A percentile compares a stretch with the other conserved stretches of the same genome.
Evolutionary conservation across 2,797 vertebrate species (phyloP).

Genomic region (Alauda arvensis): DNA sequence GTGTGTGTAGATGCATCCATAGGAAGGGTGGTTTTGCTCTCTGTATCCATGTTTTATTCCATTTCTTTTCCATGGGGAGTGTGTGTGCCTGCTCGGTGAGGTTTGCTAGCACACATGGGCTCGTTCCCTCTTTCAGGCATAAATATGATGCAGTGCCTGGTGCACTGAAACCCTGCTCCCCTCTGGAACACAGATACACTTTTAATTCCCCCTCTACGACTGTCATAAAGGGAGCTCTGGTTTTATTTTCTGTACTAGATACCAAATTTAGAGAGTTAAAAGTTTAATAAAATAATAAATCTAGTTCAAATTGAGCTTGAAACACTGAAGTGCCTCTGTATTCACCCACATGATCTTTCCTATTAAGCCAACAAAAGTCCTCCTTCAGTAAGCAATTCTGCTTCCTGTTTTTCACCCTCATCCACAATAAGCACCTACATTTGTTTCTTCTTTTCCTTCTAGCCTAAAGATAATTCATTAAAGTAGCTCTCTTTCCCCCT

Average conservation of each 20-base stretch:
- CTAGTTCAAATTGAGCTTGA: constrained; percentile 5
- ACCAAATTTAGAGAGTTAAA: constrained; percentile 4
- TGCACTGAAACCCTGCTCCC: neutral
- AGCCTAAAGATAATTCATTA: constrained; percentile 79
- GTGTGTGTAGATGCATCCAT: neutral
- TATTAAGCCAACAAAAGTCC: constrained; percentile 20
- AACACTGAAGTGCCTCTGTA: neutral
- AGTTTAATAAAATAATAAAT: constrained; percentile 35
- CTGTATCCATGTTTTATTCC: neutral
- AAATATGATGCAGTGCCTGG: neutral
- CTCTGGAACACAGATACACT: neutral
- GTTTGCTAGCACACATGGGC: neutral
- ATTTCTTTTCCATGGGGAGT: neutral
- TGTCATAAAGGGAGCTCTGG: neutral
- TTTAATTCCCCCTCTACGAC: neutral
- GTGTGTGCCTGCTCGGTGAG: neutral
- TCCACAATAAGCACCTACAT: constrained; percentile 55
- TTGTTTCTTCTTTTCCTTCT: constrained; percentile 66
- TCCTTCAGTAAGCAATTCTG: constrained; percentile 54
- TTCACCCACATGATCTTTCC: constrained; percentile 2
- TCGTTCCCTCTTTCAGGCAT: neutral
- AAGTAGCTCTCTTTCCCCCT: constrained; percentile 59
- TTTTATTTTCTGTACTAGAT: constrained; percentile 23
- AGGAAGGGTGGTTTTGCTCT: neutral
- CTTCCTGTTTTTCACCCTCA: constrained; percentile 28